phyloP scores from a whole-genome alignment of 1,140 invertebrate genomes.

The Sycobia sp. region DNA sequence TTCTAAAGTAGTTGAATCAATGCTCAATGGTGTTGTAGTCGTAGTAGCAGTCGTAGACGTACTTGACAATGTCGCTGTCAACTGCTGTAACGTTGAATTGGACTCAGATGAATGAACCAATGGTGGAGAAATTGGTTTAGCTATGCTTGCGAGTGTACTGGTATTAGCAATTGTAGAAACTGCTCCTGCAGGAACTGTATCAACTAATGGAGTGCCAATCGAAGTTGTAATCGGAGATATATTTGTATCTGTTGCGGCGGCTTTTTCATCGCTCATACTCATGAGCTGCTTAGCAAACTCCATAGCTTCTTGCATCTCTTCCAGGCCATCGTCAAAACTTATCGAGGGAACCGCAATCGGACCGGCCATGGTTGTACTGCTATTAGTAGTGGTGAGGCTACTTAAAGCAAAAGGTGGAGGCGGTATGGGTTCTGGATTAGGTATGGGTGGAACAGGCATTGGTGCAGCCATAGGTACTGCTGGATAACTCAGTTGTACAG shows the following conservation, averaged over 20 bases:
- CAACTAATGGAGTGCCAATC: background rate
- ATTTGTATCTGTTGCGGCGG: background rate
- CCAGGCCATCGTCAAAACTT: conserved; percentile 43
- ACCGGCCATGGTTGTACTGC: background rate
- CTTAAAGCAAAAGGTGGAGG: conserved; percentile 9
- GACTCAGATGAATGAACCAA: background rate
- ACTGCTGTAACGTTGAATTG: background rate
- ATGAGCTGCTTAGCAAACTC: conserved; percentile 54
- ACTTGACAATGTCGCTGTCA: background rate
- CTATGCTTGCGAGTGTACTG: background rate
- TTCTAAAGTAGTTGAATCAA: background rate
- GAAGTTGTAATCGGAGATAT: background rate
- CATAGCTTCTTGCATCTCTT: conserved; percentile 56
- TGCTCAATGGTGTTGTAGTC: background rate
- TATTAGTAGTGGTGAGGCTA: conserved; percentile 1
- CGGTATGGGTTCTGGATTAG: conserved; percentile 28
- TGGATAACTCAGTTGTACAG: conserved; percentile 34
- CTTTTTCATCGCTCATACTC: conserved; percentile 42
- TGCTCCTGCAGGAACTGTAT: background rate
- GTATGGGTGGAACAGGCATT: conserved; percentile 24
- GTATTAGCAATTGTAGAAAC: background rate
- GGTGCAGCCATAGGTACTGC: conserved; percentile 24
- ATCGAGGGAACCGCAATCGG: background rate
- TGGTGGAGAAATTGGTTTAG: background rate
- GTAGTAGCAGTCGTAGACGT: background rate